phyloP scores from a whole-genome alignment of 2,797 vertebrate species.

The Phataginus tetradactyla region DNA sequence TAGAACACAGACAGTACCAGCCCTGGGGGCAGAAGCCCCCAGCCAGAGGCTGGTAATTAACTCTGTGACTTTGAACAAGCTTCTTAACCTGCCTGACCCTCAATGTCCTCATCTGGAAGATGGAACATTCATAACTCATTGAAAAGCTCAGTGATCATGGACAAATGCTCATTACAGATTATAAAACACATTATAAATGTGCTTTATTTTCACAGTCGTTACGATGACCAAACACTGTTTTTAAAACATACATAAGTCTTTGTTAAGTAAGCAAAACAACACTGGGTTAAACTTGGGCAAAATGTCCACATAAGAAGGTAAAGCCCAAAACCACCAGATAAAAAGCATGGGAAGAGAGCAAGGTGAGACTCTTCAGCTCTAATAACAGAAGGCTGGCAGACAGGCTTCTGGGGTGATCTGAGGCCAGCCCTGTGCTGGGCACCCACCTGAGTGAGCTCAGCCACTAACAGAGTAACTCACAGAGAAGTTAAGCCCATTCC shows the following conservation, averaged over 20 bases:
- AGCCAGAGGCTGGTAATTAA: not conserved
- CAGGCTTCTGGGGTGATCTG: accelerated
- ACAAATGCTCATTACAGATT: not conserved
- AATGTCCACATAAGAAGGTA: not conserved
- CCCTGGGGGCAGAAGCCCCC: not conserved
- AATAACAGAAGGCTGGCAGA: not conserved
- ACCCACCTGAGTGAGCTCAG: not conserved
- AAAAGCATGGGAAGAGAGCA: not conserved
- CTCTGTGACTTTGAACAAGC: not conserved
- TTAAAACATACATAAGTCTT: not conserved
- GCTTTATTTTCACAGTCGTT: not conserved
- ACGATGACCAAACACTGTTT: not conserved
- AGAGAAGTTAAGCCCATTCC: not conserved
- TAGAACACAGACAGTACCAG: not conserved
- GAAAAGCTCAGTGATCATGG: not conserved
- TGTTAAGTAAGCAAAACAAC: not conserved
- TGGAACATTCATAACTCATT: not conserved
- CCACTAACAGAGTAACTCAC: not conserved
- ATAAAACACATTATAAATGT: not conserved
- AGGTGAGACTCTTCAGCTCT: not conserved
- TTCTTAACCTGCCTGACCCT: not conserved
- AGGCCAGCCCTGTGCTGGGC: not conserved
- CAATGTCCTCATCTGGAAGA: not conserved
- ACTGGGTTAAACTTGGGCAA: not conserved
- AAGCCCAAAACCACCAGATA: not conserved